Evolutionary conservation across 1,140 invertebrate genomes (phyloP), one percentile per base, ranked within the genome.

Genomic region (Brachionus calyciflorus): DNA sequence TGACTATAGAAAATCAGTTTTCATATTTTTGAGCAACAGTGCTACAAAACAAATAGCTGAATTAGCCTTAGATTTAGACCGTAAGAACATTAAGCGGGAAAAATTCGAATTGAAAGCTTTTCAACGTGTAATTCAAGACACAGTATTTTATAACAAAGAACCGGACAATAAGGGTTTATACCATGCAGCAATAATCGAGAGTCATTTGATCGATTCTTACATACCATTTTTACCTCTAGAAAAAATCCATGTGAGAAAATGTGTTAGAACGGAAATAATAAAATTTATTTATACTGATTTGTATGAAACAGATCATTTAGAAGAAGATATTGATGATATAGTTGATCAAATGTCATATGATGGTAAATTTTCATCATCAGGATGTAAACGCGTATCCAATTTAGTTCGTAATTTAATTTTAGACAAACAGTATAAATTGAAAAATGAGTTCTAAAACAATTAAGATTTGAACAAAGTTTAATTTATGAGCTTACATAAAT

Each of bases 141-240:
- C 88, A 19, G 90, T 91, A 10, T 95, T 91, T 37, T 91, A 91
- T 82, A 86, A 91, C 82, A 84, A 88, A 80, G 84, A 84, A 85
- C 5, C 3, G 28, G 69, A 73, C 1, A 30, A 51, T 3, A 73
- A 93, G 81, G 94, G 93, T 2, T 88, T 96, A 28, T 87, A 91
- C 79, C 88, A 88, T 77, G 90, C 91, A 51, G 88, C 90, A 77
- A 83, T 93, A 0, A 93, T 98, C 79, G 88, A 90, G 41, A 89
- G 89, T n/a, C 90, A 90, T 84, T 85, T 96, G 14, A 92, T 98
- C 75, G 93, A 95, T 84, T 90, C 93, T 81, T 97, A 91, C 81
- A 88, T 98, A 69, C 95, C 95, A 77, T 98, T 98, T 82, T 81
- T 98, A 70, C 94, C 95, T 1, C 82, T 98, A 37, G 93, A 97